Evolutionary conservation across 2,888 invertebrate genomes (phyloP).

Genomic region (Euplagia quadripunctaria): DNA sequence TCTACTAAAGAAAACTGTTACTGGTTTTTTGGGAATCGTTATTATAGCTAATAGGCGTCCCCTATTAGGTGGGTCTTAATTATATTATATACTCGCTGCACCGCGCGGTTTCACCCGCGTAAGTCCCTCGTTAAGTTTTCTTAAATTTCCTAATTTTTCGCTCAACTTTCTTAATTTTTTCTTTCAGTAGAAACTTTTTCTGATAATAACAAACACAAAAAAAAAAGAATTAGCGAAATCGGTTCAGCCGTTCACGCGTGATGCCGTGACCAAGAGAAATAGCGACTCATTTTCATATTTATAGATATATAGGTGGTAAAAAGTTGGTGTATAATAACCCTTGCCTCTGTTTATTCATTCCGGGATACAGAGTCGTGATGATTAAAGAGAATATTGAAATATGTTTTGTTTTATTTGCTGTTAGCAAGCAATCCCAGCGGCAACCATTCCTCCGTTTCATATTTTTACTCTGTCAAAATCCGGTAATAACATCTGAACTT

Average conservation of each 20-base stretch:
- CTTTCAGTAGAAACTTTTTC: no score
- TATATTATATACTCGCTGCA: background rate
- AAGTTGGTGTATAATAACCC: background rate
- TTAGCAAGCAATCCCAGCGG: background rate
- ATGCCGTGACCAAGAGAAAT: no score
- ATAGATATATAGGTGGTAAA: background rate
- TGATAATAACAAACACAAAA: no score
- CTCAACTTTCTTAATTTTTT: no score
- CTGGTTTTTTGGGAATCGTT: background rate
- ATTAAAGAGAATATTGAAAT: background rate
- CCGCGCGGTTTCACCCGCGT: no score
- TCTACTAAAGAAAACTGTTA: background rate
- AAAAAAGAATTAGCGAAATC: no score
- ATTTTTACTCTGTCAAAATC: background rate
- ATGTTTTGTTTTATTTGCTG: slow-evolving; percentile 5
- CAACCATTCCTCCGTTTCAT: slow-evolving; percentile 2
- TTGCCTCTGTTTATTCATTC: background rate
- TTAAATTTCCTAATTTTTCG: no score
- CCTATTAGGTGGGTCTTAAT: background rate
- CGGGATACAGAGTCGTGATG: background rate
- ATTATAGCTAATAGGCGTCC: background rate
- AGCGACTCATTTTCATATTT: no score
- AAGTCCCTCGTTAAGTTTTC: no score
- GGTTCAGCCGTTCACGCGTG: no score
- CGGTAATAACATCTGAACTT: slow-evolving; percentile 28